These are phyloP conservation scores for Corapipo altera DNA, from an alignment of 2,113 vertebrate species.

Conservation along the genomic window DNA sequence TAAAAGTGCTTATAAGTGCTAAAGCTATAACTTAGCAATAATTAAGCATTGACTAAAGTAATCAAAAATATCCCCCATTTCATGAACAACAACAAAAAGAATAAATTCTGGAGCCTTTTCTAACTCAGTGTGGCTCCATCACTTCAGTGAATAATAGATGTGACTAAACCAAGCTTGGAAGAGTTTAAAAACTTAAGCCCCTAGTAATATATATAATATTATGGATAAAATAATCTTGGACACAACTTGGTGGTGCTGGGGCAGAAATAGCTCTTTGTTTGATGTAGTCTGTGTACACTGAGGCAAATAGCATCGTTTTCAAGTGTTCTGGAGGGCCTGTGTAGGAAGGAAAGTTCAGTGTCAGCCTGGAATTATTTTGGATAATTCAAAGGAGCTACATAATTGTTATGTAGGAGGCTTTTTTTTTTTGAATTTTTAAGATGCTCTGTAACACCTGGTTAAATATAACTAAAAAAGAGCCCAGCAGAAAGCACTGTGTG, in stretches of 20 bases:
- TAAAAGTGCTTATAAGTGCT: neutral
- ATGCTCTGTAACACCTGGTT: neutral
- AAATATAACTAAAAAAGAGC: neutral
- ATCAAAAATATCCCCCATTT: neutral
- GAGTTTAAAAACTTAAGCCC: neutral
- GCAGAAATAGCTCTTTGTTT: neutral
- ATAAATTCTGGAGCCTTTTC: neutral
- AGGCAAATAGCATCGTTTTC: neutral
- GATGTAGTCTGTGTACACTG: neutral
- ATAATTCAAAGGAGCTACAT: neutral
- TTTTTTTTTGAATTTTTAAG: neutral
- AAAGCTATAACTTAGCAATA: neutral
- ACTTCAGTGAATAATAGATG: rapidly evolving
- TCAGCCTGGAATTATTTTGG: neutral
- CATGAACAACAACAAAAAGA: neutral
- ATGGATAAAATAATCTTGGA: neutral
- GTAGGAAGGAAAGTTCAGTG: neutral
- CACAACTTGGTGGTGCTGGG: neutral
- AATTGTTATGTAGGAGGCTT: neutral
- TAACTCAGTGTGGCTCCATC: neutral
- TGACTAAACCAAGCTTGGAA: neutral
- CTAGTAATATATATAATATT: neutral
- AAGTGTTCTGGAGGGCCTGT: neutral
- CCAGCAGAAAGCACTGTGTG: neutral
- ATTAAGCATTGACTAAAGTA: neutral